Conservation (phyloP, 2,888 invertebrate species). For the Lydus trimaculatus region DNA sequence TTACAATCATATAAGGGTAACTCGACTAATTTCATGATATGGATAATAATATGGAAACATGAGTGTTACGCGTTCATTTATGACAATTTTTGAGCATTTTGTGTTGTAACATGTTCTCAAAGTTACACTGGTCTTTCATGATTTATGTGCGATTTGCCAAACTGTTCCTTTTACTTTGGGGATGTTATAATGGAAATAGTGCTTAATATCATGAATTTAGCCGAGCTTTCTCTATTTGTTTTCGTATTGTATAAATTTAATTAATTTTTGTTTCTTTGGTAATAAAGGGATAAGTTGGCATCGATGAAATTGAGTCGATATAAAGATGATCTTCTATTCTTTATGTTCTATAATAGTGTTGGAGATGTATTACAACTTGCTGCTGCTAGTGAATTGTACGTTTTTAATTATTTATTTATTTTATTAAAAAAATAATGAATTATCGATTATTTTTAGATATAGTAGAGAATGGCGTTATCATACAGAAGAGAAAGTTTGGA, state of each 20-base stretch:
- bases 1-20: too few species aligned
- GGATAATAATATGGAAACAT: too few species aligned
- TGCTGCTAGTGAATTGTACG: conserved; percentile 96
- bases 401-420: conserved; percentile 44
- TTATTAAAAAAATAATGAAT: neutral
- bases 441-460: conserved; percentile 70
- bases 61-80: too few species aligned
- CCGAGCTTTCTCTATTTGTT: too few species aligned
- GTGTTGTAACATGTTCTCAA: too few species aligned
- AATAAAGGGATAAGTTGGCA: conserved; percentile 85
- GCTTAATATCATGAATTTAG: too few species aligned
- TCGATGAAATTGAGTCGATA: conserved; percentile 95
- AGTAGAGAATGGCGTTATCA: conserved; percentile 99
- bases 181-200: too few species aligned
- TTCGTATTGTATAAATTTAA: neutral
- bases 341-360: conserved; percentile 98
- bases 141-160: too few species aligned
- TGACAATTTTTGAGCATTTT: too few species aligned
- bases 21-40: too few species aligned
- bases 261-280: neutral
- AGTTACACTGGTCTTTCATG: too few species aligned
- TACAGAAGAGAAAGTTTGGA: conserved; percentile 99
- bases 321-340: conserved; percentile 98
- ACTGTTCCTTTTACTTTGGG: too few species aligned
- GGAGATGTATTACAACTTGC: conserved; percentile 98